Base-by-base conservation (phyloP, 1,140 invertebrate species). In the Lithobius niger region DNA sequence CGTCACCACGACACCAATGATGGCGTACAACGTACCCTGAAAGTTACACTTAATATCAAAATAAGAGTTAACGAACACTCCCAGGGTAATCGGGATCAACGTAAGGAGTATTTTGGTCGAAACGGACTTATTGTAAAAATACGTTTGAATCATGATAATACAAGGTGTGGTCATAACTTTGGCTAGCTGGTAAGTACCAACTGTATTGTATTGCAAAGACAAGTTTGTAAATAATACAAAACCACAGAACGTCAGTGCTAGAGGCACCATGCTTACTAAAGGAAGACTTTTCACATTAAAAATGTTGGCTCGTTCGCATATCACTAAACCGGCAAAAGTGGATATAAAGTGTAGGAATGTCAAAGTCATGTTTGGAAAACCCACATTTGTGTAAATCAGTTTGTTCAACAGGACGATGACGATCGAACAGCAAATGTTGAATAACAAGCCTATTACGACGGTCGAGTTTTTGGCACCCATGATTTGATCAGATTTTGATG, bases 141-240 rank as follows among this genome's bases (percentile, higher is more conserved):
- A 60, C 40, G 73, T 75, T 62, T 80, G 78, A 57, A 80, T 77
- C 1, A 74, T 16, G 60, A 80, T 76, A 21, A 80, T 76, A 49
- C 75, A 77, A 0, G 78, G 78, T 15, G 77, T 79, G 13, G 78
- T 81, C 57, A 80, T 64, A 54, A 77, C 75, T 67, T 81, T 80
- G 4, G 77, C 73, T 4, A 80, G 65, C 64, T 80, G 79, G 63
- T 79, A 81, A 2, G 79, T 81, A 2, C 78, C 78, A 15, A 80
- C 74, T 0, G 78, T 77, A 60, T 81, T 81, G 28, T 72, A 66
- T 28, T 77, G 73, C 10, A 81, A 60, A 52, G 78, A 80, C 3
- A 80, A 64, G 65, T 81, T 81, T 13, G 79, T 80, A 47, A 80
- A 68, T 4, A 79, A 77, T 24, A 81, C 79, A 65, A 80, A 81